These are phyloP conservation scores for Epicauta chinensis DNA, from an alignment of 1,140 invertebrate species.

Conservation along the genomic window DNA sequence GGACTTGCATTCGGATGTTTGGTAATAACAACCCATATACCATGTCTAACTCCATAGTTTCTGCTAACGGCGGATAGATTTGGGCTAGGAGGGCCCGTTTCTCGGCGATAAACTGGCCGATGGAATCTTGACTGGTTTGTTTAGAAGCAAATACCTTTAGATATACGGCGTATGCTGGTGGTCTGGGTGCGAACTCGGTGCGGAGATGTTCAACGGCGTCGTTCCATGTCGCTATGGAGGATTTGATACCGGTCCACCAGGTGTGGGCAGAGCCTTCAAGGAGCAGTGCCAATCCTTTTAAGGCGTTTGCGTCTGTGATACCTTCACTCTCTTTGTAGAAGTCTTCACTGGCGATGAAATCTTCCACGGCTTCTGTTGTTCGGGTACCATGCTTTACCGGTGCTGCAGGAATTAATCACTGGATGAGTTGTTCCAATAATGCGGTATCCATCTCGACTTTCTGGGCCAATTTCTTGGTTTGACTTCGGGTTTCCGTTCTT, in stretches of 20 bases:
- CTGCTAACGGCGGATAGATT: not conserved
- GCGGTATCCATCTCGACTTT: no score
- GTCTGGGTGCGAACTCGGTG: slow-evolving; percentile 1
- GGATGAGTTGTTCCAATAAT: no score
- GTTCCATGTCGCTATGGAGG: not conserved
- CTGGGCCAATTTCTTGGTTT: no score
- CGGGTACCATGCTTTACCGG: no score
- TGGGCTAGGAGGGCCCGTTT: not conserved
- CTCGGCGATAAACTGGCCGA: not conserved
- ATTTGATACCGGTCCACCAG: slow-evolving; percentile 2
- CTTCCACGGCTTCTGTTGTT: no score
- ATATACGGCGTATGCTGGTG: not conserved
- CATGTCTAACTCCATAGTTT: not conserved
- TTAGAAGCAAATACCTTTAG: not conserved
- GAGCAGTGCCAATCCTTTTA: slow-evolving; percentile 1
- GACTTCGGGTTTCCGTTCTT: no score
- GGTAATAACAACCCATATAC: no score
- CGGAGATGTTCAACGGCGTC: not conserved
- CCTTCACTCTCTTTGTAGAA: not conserved
- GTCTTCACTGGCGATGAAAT: not conserved
- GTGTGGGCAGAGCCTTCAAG: not conserved
- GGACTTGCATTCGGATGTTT: no score
- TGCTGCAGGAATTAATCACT: no score
- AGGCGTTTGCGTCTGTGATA: not conserved
- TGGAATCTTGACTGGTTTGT: not conserved